Conservation (phyloP, 2,888 invertebrate species). For the Napeogenes inachia region DNA sequence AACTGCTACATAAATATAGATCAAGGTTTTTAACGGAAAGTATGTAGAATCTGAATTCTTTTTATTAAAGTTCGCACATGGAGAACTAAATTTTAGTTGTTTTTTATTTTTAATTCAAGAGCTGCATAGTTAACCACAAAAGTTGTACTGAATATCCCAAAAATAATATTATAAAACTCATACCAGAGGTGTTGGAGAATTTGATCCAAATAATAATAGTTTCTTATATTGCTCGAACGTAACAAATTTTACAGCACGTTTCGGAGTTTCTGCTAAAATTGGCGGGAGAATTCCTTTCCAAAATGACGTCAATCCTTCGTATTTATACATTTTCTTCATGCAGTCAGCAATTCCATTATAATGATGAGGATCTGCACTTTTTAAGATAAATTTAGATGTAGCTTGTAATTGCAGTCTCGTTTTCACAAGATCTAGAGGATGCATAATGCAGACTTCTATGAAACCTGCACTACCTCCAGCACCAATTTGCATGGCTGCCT, state of each 20-base stretch:
- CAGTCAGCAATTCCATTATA: conserved; percentile 91
- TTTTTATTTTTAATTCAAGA: too few species aligned
- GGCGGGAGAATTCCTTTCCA: conserved; percentile 97
- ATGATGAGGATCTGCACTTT: conserved; percentile 73
- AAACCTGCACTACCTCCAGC: conserved; percentile 96
- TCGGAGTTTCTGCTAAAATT: conserved; percentile 95
- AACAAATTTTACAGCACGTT: conserved; percentile 95
- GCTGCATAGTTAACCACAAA: too few species aligned
- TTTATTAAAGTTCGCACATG: too few species aligned
- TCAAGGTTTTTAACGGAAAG: too few species aligned
- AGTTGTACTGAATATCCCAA: too few species aligned
- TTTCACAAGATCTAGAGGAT: conserved; percentile 95
- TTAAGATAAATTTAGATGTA: conserved; percentile 42
- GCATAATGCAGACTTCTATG: conserved; percentile 97
- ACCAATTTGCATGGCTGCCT: conserved; percentile 88
- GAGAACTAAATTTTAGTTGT: too few species aligned
- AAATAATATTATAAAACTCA: conserved; percentile 37
- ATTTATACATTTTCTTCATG: conserved; percentile 90
- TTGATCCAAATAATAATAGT: conserved; percentile 87
- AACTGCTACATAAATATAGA: too few species aligned
- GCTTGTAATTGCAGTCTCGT: conserved; percentile 80
- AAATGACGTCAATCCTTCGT: conserved; percentile 90
- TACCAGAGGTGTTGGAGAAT: conserved; percentile 86
- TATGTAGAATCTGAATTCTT: too few species aligned
- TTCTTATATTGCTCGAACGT: conserved; percentile 96